Evolutionary conservation across 2,888 invertebrate genomes (phyloP).

Genomic region (Parnassius orleans): DNA sequence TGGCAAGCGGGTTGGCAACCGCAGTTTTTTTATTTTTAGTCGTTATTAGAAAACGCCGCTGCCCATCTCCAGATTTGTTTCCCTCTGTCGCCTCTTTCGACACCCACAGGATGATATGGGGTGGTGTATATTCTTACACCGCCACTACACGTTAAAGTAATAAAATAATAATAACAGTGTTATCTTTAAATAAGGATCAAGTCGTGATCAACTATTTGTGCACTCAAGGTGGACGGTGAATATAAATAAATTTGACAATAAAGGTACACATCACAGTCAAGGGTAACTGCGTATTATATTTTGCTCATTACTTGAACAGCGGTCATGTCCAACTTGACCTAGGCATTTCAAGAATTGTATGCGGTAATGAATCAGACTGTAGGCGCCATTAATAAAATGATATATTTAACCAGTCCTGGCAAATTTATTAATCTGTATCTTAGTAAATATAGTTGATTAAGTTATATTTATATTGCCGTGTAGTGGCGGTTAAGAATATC

Average conservation of each 20-base stretch:
- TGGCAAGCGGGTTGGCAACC: too few species aligned
- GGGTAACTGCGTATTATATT: slow-evolving; percentile 47
- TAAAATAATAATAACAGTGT: neutral
- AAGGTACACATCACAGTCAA: slow-evolving; percentile 48
- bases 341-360: slow-evolving; percentile 52
- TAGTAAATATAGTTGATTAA: neutral
- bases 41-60: too few species aligned
- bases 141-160: slow-evolving; percentile 10
- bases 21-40: too few species aligned
- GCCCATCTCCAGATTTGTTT: too few species aligned
- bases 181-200: slow-evolving; percentile 35
- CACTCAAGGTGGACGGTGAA: slow-evolving; percentile 55
- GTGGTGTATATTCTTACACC: too few species aligned
- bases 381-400: slow-evolving; percentile 6
- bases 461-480: too few species aligned
- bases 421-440: too few species aligned
- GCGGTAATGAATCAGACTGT: slow-evolving; percentile 6
- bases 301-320: slow-evolving; percentile 39
- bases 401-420: neutral
- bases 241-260: slow-evolving; percentile 54
- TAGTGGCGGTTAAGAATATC: too few species aligned
- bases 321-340: slow-evolving; percentile 60
- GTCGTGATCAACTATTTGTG: slow-evolving; percentile 65
- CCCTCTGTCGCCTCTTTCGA: too few species aligned
- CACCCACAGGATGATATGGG: too few species aligned